A percentile compares a stretch with the other conserved stretches of the same genome.
These are phyloP conservation scores for Shinisaurus crocodilurus DNA, from an alignment of 2,113 vertebrate species.

Conservation along the genomic window DNA sequence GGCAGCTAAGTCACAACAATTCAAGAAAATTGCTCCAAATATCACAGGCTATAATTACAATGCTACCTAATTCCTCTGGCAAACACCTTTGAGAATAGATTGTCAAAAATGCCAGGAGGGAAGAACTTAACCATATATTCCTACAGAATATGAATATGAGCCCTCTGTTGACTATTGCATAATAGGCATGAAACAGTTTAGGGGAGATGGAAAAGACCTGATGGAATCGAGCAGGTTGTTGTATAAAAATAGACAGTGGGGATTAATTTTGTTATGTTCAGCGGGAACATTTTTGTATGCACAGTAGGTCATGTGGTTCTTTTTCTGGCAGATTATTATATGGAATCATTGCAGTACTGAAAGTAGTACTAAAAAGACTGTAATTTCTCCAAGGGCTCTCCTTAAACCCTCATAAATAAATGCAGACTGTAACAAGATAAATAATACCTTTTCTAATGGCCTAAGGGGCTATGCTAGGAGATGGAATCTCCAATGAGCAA, in stretches of 20 bases:
- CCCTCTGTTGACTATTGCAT: background rate
- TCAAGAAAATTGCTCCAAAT: slow-evolving; percentile 54
- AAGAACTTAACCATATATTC: slow-evolving; percentile 4
- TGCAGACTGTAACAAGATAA: slow-evolving; percentile 17
- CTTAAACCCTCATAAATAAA: slow-evolving; percentile 26
- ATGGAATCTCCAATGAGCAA: slow-evolving; percentile 35
- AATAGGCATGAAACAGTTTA: slow-evolving; percentile 2
- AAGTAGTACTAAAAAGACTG: background rate
- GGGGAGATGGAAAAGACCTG: background rate
- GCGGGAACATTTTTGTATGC: slow-evolving; percentile 22
- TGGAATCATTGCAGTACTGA: background rate
- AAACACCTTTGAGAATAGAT: slow-evolving; percentile 43
- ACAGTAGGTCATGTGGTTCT: background rate
- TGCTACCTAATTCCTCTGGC: slow-evolving; percentile 18
- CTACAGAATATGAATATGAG: background rate
- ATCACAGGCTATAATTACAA: slow-evolving; percentile 30
- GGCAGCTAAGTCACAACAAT: slow-evolving; percentile 28
- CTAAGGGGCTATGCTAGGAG: background rate
- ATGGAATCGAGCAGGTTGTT: background rate
- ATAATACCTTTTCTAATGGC: slow-evolving; percentile 20
- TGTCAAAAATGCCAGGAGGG: slow-evolving; percentile 33
- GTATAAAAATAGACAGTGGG: background rate
- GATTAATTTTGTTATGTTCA: slow-evolving; percentile 2
- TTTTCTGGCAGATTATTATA: slow-evolving; percentile 24
- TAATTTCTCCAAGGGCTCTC: slow-evolving; percentile 31